These are phyloP conservation scores for Hemicordylus capensis DNA, from an alignment of 2,113 vertebrate species.

Conservation along the genomic window DNA sequence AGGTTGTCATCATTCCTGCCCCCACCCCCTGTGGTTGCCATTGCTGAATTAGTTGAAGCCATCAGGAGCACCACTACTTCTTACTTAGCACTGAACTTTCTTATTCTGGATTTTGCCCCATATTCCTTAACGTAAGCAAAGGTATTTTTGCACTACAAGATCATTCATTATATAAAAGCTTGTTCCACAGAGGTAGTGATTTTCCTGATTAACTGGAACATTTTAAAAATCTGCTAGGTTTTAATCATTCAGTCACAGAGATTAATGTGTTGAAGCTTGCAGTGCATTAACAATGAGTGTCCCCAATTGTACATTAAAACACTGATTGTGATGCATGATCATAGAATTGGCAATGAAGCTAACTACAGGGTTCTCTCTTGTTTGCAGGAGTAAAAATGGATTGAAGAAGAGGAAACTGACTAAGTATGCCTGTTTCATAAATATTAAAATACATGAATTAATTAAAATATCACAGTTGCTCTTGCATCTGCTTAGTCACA, in stretches of 20 bases:
- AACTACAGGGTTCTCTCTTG: slow-evolving; percentile 38
- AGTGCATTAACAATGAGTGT: neutral
- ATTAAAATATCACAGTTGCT: neutral
- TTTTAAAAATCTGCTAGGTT: neutral
- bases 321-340: neutral
- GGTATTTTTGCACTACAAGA: neutral
- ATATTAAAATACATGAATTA: slow-evolving; percentile 14
- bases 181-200: neutral
- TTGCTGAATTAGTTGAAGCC: no score
- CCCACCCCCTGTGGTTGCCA: no score
- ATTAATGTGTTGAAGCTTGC: neutral
- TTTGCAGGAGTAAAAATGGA: slow-evolving; percentile 94
- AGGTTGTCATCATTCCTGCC: no score
- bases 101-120: neutral
- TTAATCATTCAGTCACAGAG: neutral
- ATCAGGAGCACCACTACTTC: no score
- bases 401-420: slow-evolving; percentile 97
- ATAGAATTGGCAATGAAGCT: neutral
- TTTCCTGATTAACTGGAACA: neutral
- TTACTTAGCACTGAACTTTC: neutral
- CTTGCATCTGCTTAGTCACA: neutral
- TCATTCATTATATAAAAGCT: neutral
- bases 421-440: slow-evolving; percentile 80
- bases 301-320: neutral
- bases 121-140: neutral